A percentile compares a stretch with the other conserved stretches of the same genome.
These are phyloP conservation scores for Quiscalus mexicanus DNA, from an alignment of 2,113 vertebrate genomes.

Conservation along the genomic window DNA sequence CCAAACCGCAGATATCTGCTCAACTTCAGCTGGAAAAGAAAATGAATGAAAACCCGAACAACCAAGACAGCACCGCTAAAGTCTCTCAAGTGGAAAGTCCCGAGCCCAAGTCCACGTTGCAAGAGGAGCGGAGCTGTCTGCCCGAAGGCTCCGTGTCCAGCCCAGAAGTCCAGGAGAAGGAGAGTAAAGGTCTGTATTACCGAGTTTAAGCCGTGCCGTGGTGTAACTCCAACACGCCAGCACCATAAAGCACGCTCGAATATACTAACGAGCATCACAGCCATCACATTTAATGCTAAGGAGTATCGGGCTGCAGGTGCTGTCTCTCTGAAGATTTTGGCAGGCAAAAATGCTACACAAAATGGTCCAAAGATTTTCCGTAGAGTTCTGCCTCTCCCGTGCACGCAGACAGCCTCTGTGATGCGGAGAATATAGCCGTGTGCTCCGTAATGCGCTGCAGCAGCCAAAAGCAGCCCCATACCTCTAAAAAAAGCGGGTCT, in stretches of 20 bases:
- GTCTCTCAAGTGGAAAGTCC: constrained; percentile 87
- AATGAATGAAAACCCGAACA: constrained; percentile 82
- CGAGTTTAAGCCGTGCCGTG: constrained; percentile 85
- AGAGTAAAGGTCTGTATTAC: constrained; percentile 97
- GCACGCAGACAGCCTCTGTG: constrained; percentile 31
- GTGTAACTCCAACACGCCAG: constrained; percentile 83
- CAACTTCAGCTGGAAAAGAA: constrained; percentile 91
- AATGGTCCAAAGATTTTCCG: constrained; percentile 16
- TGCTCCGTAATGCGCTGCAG: constrained; percentile 33
- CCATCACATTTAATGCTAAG: constrained; percentile 89
- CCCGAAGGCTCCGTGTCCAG: constrained; percentile 90
- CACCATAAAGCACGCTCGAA: constrained; percentile 89
- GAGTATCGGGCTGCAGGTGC: constrained; percentile 72
- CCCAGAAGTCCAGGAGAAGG: constrained; percentile 92
- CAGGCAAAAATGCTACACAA: constrained; percentile 42
- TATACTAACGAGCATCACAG: constrained; percentile 85
- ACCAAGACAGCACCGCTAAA: constrained; percentile 82
- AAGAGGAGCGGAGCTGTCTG: constrained; percentile 87
- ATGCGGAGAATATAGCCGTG: neutral
- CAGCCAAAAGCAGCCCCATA: constrained; percentile 67
- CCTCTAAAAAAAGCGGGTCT: constrained; percentile 63
- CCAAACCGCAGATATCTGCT: constrained; percentile 88
- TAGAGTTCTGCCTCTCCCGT: constrained; percentile 12
- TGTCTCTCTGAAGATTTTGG: constrained; percentile 64
- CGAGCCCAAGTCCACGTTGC: constrained; percentile 84